phyloP scores from a whole-genome alignment of 2,797 vertebrate genomes.

The Furcifer pardalis region DNA sequence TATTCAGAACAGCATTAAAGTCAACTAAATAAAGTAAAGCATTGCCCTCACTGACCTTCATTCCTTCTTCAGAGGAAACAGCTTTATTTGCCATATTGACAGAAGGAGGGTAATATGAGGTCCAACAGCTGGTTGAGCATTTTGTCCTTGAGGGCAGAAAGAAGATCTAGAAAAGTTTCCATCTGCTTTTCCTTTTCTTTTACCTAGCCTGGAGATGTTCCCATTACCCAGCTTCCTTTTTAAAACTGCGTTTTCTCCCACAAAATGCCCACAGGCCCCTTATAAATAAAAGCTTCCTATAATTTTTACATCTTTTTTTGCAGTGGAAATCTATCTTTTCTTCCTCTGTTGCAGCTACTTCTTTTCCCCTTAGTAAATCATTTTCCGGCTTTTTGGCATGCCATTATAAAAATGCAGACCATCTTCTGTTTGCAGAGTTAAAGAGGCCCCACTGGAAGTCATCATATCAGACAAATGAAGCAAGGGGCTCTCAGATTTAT shows the following conservation, averaged over 20 bases:
- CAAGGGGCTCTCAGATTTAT: conserved; percentile 8
- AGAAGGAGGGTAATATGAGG: neutral
- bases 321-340: neutral
- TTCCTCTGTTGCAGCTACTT: neutral
- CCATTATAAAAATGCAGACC: neutral
- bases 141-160: neutral
- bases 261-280: neutral
- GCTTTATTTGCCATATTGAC: neutral
- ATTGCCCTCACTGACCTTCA: neutral
- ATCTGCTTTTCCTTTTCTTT: neutral
- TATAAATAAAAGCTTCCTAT: conserved; percentile 32
- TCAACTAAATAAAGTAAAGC: neutral
- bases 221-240: neutral
- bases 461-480: conserved; percentile 21
- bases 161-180: neutral
- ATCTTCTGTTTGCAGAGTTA: neutral
- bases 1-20: neutral
- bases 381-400: neutral
- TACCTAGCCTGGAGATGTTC: neutral
- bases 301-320: neutral
- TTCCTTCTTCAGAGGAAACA: neutral
- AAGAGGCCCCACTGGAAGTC: conserved; percentile 15
- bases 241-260: neutral
- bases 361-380: neutral
- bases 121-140: neutral